These are phyloP conservation scores for Oscheius onirici DNA, from an alignment of 2,888 invertebrate species.

Conservation along the genomic window DNA sequence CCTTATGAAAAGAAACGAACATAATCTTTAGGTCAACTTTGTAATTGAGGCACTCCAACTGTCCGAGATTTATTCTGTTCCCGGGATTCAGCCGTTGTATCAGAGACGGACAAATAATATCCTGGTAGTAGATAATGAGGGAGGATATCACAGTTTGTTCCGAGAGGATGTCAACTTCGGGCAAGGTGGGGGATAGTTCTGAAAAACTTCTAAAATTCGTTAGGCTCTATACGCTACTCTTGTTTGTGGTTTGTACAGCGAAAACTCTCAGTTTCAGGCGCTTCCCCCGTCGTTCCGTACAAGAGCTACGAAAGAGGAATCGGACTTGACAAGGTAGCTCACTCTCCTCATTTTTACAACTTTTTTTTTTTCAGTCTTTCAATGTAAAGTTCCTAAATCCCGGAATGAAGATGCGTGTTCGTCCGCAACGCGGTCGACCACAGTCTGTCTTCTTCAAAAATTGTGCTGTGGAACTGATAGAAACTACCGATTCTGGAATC, in stretches of 20 bases:
- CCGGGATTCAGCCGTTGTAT: slow-evolving; percentile 35
- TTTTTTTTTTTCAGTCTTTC: slow-evolving; percentile 30
- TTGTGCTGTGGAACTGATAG: slow-evolving; percentile 22
- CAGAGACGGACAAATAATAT: slow-evolving; percentile 53
- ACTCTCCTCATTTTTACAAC: neutral
- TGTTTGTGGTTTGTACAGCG: neutral
- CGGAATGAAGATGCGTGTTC: slow-evolving; percentile 47
- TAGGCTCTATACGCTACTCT: neutral
- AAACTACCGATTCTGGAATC: slow-evolving; percentile 17
- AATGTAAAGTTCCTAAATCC: slow-evolving; percentile 44
- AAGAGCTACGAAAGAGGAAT: slow-evolving; percentile 16
- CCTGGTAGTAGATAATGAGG: slow-evolving; percentile 51
- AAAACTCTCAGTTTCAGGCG: too few species aligned
- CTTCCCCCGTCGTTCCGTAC: slow-evolving; percentile 23
- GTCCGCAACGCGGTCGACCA: slow-evolving; percentile 34
- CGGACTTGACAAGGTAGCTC: slow-evolving; percentile 18
- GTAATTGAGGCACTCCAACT: slow-evolving; percentile 68
- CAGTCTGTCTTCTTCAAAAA: slow-evolving; percentile 30
- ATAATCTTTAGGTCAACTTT: slow-evolving; percentile 57
- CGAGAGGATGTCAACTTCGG: slow-evolving; percentile 18
- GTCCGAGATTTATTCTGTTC: slow-evolving; percentile 54
- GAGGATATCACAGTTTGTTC: slow-evolving; percentile 32
- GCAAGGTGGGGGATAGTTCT: too few species aligned
- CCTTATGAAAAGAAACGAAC: neutral
- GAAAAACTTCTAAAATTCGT: neutral